Evolutionary conservation across 2,797 vertebrate genomes (phyloP).

Genomic region (Orestias chungarensis): DNA sequence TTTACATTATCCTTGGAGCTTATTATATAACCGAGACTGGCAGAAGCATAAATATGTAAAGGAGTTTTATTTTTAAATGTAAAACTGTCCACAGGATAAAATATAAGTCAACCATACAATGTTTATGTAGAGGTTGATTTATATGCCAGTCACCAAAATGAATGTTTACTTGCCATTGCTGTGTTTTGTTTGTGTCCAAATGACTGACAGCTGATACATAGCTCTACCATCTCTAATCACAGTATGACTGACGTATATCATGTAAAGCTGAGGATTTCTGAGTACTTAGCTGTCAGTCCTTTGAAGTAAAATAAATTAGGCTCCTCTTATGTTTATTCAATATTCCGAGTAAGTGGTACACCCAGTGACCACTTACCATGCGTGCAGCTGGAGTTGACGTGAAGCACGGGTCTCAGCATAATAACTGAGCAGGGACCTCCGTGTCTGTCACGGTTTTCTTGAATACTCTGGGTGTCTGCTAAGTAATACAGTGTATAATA

Average conservation of each 20-base stretch:
- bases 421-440: slow-evolving; percentile 18
- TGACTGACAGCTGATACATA: slow-evolving; percentile 26
- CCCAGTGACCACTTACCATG: slow-evolving; percentile 43
- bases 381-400: slow-evolving; percentile 17
- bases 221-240: slow-evolving; percentile 9
- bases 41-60: background rate
- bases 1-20: background rate
- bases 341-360: slow-evolving; percentile 22
- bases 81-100: background rate
- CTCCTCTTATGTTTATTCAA: slow-evolving; percentile 19
- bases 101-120: background rate
- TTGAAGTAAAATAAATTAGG: background rate
- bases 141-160: slow-evolving; percentile 5
- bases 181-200: slow-evolving; percentile 4
- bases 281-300: slow-evolving; percentile 8
- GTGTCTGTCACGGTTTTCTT: slow-evolving; percentile 10
- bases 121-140: slow-evolving; percentile 10
- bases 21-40: background rate
- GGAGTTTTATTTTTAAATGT: background rate
- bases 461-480: slow-evolving; percentile 27
- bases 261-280: slow-evolving; percentile 10
- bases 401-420: slow-evolving; percentile 19
- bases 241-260: slow-evolving; percentile 16
- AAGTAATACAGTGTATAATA: slow-evolving; percentile 20
- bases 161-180: background rate